Base-by-base conservation (phyloP, 2,113 vertebrate genomes). In the Electrona antarctica region DNA sequence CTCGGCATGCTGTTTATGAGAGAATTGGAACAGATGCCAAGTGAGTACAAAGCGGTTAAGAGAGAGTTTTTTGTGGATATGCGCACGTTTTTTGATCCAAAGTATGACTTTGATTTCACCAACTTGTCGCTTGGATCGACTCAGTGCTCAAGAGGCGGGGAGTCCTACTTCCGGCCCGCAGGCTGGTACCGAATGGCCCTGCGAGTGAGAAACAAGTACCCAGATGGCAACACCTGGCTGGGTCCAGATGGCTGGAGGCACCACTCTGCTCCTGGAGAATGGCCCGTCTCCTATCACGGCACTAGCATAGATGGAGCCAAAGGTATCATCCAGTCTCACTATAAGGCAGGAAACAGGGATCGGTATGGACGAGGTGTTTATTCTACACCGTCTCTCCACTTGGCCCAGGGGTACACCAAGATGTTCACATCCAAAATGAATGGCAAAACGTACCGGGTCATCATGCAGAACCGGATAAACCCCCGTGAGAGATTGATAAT, bases 381-480 rank as follows among this genome's bases (percentile, higher is more conserved):
- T 54, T 84, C 68, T 7, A 77, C 68, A 7, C 71, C 75, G 7
- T 9, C 73, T 9, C 55, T 83, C 7, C 8, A 12, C 1, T 11
- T 41, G 1, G 74, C 84, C 29, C 29, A 48, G 0, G 0, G 0
- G 0, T 79, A 73, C 56, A 7, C 14, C 2, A 60, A 0, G 21
- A 21, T 21, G 4, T 79, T 84, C 55, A 83, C 2, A 6, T 77
- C 73, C 8, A 68, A 76, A 54, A 65, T 15, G 49, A 70, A 7
- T 2, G 65, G 67, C 0, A 79, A 84, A 47, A 73, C 4, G 1
- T 79, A 73, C 62, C 15, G 14, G 8, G 59, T 73, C 13, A 57
- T 80, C 33, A 57, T 87, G 73, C 81, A 87, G 76, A 84, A 84
- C 58, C 41, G 76, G 14, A 70, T 84, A 49, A 86, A 81, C 49